Evolutionary conservation across 2,888 invertebrate genomes (phyloP), one percentile per base, ranked within the genome.

Genomic region (Drosophila melanocephala): DNA sequence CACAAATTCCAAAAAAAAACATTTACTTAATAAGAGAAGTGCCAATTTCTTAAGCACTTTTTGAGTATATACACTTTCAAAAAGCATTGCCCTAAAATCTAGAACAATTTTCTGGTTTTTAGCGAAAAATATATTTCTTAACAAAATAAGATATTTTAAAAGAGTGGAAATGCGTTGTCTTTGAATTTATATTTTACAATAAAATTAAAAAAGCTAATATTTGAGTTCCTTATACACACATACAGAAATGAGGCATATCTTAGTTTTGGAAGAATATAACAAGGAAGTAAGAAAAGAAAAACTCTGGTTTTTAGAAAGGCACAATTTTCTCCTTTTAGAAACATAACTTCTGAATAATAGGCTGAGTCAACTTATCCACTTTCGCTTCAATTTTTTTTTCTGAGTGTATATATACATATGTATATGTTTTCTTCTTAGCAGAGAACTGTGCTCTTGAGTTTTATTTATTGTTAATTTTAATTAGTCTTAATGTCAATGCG

Each of bases 401-500:
- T 16, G 5, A 47, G 26, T 26, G 22, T 47, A 16, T 26, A 7
- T 4, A 42, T 26, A 16, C 1, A 26, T 22, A 26, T 47, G 22
- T 16, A 26, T 4, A 16, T 16, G 26, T 9, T 28, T 6, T 12
- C 3, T 35, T 19, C 6, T 10, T 22, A 10, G 19, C 30, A 35
- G 3, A 39, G 0, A 32, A n/a, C 51, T 66, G 51, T 12, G 47
- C 30, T 60, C 33, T 12, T 12, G 30, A 35, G 51, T 16, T 42
- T 55, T 9, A 16, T 26, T 77, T 65, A 35, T 50, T 60, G 16
- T 35, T 5, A 28, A 58, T 16, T 35, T 35, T 10, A 26, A 58
- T 16, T 35, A 9, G 26, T 58, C 65, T 51, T 58, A 70, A 78
- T 74, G 59, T 51, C n/a, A 78, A 35, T 62, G 57, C 67, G 86